These are phyloP conservation scores for Patella caerulea DNA, from an alignment of 2,888 invertebrate genomes.

Conservation along the genomic window DNA sequence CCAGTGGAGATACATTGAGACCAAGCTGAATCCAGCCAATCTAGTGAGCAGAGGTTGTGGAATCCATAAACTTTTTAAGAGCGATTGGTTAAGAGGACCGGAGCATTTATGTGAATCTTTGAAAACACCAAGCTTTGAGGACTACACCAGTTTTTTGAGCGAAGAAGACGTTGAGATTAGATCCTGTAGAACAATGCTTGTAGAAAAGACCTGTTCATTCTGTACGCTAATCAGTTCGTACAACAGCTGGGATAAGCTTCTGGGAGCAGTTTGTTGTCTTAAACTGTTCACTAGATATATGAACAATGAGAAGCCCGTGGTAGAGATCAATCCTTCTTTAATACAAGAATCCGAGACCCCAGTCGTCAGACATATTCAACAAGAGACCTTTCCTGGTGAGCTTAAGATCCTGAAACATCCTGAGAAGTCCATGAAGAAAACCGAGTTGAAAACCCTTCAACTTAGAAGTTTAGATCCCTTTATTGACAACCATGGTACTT, in stretches of 20 bases:
- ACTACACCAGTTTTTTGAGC: too few relatives aligned
- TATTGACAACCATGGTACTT: background rate
- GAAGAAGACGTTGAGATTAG: too few relatives aligned
- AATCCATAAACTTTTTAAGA: background rate
- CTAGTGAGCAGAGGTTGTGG: background rate
- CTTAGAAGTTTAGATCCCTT: background rate
- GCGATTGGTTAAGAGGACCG: background rate
- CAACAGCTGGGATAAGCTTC: too few relatives aligned
- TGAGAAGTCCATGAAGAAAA: background rate
- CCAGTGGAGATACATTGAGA: constrained; percentile 16
- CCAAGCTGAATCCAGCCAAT: constrained; percentile 18
- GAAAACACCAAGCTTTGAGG: too few relatives aligned
- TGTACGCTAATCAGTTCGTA: too few relatives aligned
- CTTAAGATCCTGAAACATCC: background rate
- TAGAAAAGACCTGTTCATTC: too few relatives aligned
- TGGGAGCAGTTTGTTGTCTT: too few relatives aligned
- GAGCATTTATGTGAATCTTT: too few relatives aligned
- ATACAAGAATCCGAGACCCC: background rate
- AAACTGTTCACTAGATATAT: too few relatives aligned
- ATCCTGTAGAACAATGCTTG: too few relatives aligned
- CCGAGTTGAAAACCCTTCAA: background rate
- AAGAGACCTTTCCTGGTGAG: background rate
- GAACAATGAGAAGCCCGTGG: too few relatives aligned
- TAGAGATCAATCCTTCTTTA: background rate
- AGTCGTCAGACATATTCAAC: background rate